Conservation (phyloP, 2,113 vertebrate species). For the Helogale parvula region DNA sequence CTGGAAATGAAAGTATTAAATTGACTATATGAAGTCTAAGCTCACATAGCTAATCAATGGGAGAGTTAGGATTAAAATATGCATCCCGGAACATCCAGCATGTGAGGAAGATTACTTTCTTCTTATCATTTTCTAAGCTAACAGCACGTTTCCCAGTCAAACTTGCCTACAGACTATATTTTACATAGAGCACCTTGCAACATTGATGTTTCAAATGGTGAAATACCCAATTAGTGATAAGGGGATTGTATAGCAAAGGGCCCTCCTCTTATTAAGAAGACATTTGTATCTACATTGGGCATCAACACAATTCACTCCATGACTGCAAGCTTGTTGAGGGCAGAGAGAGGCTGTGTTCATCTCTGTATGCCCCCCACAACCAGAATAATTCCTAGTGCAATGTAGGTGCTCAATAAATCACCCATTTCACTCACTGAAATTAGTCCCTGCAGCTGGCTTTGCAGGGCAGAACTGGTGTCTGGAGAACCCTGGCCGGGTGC, state of each 20-base stretch:
- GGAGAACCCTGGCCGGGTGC: accelerated
- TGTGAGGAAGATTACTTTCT: background rate
- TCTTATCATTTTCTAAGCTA: background rate
- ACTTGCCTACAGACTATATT: background rate
- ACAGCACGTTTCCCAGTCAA: background rate
- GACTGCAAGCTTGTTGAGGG: background rate
- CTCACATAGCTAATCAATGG: background rate
- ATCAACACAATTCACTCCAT: background rate
- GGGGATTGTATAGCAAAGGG: background rate
- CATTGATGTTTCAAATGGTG: background rate
- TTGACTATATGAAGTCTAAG: background rate
- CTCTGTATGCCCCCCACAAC: background rate
- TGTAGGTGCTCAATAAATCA: background rate
- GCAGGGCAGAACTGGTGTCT: background rate
- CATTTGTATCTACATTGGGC: background rate
- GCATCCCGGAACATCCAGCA: background rate
- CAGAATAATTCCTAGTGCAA: background rate
- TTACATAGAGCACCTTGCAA: background rate
- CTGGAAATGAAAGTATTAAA: background rate
- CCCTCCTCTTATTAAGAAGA: background rate
- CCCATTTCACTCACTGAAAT: background rate
- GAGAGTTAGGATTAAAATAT: background rate
- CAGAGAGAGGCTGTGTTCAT: background rate
- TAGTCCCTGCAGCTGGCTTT: background rate
- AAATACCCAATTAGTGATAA: background rate